Evolutionary conservation across 2,888 invertebrate species (phyloP).

Genomic region (Sabatieria punctata): DNA sequence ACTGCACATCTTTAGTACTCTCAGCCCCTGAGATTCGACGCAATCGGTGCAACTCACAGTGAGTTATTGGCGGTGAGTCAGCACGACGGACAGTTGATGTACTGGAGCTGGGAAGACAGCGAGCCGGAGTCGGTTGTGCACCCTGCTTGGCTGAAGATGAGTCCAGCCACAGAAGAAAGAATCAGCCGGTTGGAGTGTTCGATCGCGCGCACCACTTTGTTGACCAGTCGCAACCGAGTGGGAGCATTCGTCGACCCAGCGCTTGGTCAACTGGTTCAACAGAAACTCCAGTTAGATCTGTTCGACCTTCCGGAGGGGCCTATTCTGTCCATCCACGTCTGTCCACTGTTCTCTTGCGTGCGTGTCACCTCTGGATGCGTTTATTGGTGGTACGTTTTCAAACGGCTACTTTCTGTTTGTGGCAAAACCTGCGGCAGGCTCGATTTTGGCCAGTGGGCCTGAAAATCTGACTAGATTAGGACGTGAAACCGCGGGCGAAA

Average conservation of each 20-base stretch:
- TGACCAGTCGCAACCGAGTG: constrained; percentile 37
- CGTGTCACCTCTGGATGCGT: constrained; percentile 69
- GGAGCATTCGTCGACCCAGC: constrained; percentile 86
- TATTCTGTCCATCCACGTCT: constrained; percentile 67
- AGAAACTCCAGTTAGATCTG: constrained; percentile 57
- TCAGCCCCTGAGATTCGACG: no score
- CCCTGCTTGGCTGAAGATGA: neutral
- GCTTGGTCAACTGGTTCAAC: constrained; percentile 42
- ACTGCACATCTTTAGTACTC: no score
- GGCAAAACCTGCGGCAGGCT: no score
- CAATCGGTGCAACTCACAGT: constrained; percentile 73
- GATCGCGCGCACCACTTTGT: neutral
- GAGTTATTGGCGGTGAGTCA: constrained; percentile 78
- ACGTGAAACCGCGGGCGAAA: no score
- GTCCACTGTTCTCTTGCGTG: constrained; percentile 80
- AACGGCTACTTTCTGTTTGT: no score
- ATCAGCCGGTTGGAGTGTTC: neutral
- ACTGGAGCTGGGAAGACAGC: constrained; percentile 66
- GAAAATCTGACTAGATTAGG: no score
- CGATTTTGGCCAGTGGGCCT: no score
- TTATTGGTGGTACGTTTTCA: constrained; percentile 78
- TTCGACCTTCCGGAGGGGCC: constrained; percentile 53
- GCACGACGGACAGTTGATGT: constrained; percentile 64
- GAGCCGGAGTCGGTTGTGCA: neutral
- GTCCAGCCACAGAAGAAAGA: neutral